Percentiles rank a stretch among this genome's conserved stretches.
These are phyloP conservation scores for Holocentrus rufus DNA, from an alignment of 2,797 vertebrate species.

Conservation along the genomic window DNA sequence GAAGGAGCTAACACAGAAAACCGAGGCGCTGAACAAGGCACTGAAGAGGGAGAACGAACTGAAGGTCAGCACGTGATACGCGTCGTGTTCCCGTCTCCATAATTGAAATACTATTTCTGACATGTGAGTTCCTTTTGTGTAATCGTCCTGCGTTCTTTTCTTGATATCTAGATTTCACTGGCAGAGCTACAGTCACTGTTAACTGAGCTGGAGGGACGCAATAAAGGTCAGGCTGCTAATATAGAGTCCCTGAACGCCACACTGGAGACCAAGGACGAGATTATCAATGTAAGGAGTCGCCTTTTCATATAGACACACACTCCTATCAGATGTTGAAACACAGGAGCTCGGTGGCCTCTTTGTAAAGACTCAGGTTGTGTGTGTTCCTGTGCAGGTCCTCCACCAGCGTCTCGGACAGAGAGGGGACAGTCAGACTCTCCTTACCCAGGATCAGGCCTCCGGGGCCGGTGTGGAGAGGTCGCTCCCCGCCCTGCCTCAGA, in stretches of 20 bases:
- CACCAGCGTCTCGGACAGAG: conserved; percentile 73
- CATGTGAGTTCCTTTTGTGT: not conserved
- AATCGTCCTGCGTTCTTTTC: not conserved
- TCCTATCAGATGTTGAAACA: not conserved
- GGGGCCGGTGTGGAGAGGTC: conserved; percentile 67
- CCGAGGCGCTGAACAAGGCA: conserved; percentile 80
- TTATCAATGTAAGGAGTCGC: conserved; percentile 76
- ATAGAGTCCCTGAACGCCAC: conserved; percentile 79
- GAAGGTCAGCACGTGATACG: conserved; percentile 70
- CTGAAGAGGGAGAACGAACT: conserved; percentile 84
- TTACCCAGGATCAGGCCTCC: conserved; percentile 57
- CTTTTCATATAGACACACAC: conserved; percentile 10
- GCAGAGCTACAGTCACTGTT: conserved; percentile 77
- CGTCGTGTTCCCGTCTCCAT: not conserved
- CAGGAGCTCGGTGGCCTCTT: not conserved
- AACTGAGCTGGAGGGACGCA: conserved; percentile 76
- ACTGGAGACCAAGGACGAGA: conserved; percentile 83
- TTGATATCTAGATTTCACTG: conserved; percentile 73
- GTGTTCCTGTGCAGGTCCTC: conserved; percentile 74
- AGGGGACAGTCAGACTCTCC: conserved; percentile 52
- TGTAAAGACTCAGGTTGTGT: not conserved
- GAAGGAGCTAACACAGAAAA: conserved; percentile 82
- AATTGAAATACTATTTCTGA: not conserved
- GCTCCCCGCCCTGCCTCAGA: conserved; percentile 78
- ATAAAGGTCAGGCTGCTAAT: conserved; percentile 75